Evolutionary conservation across 2,888 invertebrate species (phyloP).

Genomic region (Pecten maximus): DNA sequence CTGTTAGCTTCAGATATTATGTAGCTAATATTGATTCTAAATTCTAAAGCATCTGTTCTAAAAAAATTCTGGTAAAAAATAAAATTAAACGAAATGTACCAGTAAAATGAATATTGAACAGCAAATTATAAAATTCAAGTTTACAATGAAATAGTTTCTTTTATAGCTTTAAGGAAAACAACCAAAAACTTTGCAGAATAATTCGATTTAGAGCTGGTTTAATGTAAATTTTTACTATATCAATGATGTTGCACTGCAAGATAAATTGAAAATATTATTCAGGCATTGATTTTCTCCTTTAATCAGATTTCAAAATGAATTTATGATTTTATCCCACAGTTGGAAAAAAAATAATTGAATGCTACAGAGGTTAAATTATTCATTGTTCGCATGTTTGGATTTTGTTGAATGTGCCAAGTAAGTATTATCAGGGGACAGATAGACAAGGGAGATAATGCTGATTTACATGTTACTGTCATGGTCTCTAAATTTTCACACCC

Average conservation of each 20-base stretch:
- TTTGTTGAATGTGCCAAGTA: background rate
- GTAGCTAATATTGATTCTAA: too few relatives aligned
- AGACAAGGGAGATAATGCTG: background rate
- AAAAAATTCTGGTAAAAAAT: background rate
- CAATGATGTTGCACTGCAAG: background rate
- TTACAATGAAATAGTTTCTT: background rate
- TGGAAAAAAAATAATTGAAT: background rate
- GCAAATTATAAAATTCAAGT: background rate
- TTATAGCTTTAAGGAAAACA: background rate
- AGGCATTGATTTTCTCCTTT: background rate
- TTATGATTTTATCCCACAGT: background rate
- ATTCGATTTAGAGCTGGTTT: background rate
- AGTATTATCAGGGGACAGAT: background rate
- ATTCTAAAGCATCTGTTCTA: background rate
- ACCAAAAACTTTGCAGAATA: background rate
- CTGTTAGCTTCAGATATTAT: background rate
- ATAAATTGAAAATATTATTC: background rate
- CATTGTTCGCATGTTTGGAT: background rate
- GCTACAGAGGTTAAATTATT: background rate
- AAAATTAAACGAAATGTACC: background rate
- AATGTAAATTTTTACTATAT: background rate
- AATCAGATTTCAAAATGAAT: background rate
- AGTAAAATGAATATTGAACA: background rate
- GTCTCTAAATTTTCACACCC: background rate
- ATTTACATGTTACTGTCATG: background rate